Conservation (phyloP, 2,888 invertebrate species). For the Lamellibrachia columna region DNA sequence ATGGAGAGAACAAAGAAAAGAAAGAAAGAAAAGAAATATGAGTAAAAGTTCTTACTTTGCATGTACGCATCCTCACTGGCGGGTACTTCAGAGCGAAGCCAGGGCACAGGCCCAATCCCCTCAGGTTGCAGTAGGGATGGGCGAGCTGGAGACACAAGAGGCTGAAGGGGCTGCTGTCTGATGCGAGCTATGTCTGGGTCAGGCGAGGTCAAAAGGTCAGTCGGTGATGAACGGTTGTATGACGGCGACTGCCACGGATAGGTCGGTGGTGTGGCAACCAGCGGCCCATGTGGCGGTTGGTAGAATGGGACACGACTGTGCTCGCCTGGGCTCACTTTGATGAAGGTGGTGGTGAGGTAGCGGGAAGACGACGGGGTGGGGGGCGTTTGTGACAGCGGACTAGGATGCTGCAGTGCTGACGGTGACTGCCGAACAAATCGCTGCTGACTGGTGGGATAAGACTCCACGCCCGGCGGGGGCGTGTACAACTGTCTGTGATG, state of each 20-base stretch:
- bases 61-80: not conserved
- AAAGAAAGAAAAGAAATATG: no score
- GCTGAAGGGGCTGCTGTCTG: not conserved
- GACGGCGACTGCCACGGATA: not conserved
- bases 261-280: not conserved
- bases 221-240: not conserved
- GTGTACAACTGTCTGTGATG: slow-evolving; percentile 3
- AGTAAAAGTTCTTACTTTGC: not conserved
- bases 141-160: not conserved
- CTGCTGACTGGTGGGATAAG: not conserved
- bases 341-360: not conserved
- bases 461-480: not conserved
- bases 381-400: not conserved
- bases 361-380: not conserved
- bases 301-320: not conserved
- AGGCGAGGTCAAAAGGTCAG: slow-evolving; percentile 7
- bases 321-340: not conserved
- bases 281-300: not conserved
- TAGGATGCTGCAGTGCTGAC: not conserved
- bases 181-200: not conserved
- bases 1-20: no score
- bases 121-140: not conserved
- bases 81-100: not conserved
- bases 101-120: not conserved
- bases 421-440: not conserved